Base-by-base conservation (phyloP, 2,113 vertebrate species). In the Percopsis transmontana region DNA sequence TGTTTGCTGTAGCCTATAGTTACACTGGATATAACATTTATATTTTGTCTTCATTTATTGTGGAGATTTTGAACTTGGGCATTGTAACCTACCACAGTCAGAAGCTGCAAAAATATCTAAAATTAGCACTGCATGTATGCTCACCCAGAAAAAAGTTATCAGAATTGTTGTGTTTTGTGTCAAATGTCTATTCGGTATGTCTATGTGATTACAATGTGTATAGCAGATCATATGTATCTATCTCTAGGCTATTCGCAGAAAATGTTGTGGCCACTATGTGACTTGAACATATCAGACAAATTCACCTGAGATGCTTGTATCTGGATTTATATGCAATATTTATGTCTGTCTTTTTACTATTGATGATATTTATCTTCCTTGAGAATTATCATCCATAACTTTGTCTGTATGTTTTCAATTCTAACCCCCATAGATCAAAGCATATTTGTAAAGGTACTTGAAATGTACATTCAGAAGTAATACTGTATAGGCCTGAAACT, bases 1-100 rank as follows among this genome's bases (percentile, higher is more conserved):
- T 70, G 70, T 58, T 70, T 71, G 41, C 57, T 72, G 42, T 70
- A 56, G 50, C 56, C 66, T 20, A 62, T 66, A 59, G 74, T 77
- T 74, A 72, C 73, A 72, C 58, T 61, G 62, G 79, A 63, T 71
- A 57, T 68, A 70, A 70, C 20, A 33, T 33, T 33, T 2, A 33
- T 33, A 1, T 72, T 19, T 41, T 67, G 6, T 57, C 3, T 39
- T 8, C n/a, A 18, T 45, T 27, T 39, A 42, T 50, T 12, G 12
- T 53, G 55, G 57, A 57, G 23, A 2, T 0, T 56, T 14, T 47
- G 18, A 15, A 70, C 69, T 56, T 62, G 10, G 10, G 18, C 44
- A 57, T 57, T 20, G 47, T 12, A 13, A 47, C 41, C 42, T 50
- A 23, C 14, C 5, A 4, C 20, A 10, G 15, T 23, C 18, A 41